Evolutionary conservation across 2,797 vertebrate species (phyloP), one percentile per base, ranked within the genome.

Genomic region (Triplophysa bombifrons): DNA sequence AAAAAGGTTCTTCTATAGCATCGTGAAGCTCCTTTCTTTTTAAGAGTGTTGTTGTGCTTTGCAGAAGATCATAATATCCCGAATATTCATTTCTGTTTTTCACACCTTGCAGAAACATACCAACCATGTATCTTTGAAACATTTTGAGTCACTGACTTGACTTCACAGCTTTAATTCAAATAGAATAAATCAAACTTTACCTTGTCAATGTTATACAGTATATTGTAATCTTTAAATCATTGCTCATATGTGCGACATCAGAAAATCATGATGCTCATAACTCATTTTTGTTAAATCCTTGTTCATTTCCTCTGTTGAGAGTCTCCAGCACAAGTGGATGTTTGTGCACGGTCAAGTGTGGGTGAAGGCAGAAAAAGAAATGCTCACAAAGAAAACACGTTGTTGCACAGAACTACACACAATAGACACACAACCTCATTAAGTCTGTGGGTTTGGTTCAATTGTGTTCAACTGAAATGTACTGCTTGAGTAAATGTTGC

Each of bases 271-370:
- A 30, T 25, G 9, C 30, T 56, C 30, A 55, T 51, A 65, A 78
- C 64, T 66, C n/a, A 71, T 56, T 74, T 65, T 78, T 65, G 12
- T 3, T 46, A 46, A n/a, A 74, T 51, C 14, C 3, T 51, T 51
- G 50, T 51, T 51, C 4, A 53, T 38, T 75, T 50, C 12, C 63
- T 76, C 74, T 75, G 60, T 75, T 38, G 46, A 58, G 65, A 80
- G 60, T 61, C 82, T 83, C 58, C 70, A 63, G 58, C 72, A 79
- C 55, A 38, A 83, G 77, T 80, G 73, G 67, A 76, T 56, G 44
- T 76, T 72, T 68, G 19, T 22, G 30, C 30, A 34, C 34, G 66
- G 50, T 68, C 34, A 56, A 68, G 72, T 72, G 77, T 74, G 30
- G 34, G 9, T 55, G 14, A 68, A 50, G 61, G 20, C 55, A 72